Evolutionary conservation across 2,797 vertebrate genomes (phyloP), one percentile per base, ranked within the genome.

Genomic region (Clarias platycephalus): DNA sequence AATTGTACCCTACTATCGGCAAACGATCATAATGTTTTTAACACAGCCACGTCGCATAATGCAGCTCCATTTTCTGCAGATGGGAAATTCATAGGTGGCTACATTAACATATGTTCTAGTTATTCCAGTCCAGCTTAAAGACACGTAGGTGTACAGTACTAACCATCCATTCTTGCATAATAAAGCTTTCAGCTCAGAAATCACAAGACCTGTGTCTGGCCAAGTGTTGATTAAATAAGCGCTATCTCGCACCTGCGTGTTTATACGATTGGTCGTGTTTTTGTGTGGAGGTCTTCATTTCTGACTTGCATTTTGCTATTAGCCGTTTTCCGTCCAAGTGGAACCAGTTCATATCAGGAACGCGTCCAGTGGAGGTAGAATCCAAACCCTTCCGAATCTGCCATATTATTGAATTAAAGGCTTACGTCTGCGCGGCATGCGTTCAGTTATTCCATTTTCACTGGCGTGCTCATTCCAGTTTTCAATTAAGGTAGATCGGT

Each of bases 401-500:
- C 92, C 91, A 90, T 91, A 91, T 94, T 93, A 94, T 93, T 95
- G 88, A 94, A 94, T 94, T 93, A 93, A 92, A 92, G 89, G 88
- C 91, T 94, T 93, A 94, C 78, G 86, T 90, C 86, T 86, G 91
- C 88, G 87, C 88, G 84, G 88, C 84, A 83, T 92, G 88, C 90
- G 88, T 90, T 91, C 90, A 91, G 87, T 93, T 94, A 93, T 92
- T 93, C 89, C 90, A 71, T 80, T 93, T 91, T 93, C 86, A 93
- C 64, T 90, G 86, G 62, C 40, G 83, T 88, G 87, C 87, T 92
- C 88, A 87, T 83, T 92, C 88, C 90, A 63, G 85, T 88, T 93
- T 92, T 92, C 89, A 93, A 92, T 91, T 91, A 92, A 90, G 83
- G 84, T 88, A 91, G 85, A 92, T 89, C 88, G 62, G 60, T 83